A percentile compares a stretch with the other conserved stretches of the same genome.
phyloP scores from a whole-genome alignment of 2,888 invertebrate species.

The Linyphia triangularis region DNA sequence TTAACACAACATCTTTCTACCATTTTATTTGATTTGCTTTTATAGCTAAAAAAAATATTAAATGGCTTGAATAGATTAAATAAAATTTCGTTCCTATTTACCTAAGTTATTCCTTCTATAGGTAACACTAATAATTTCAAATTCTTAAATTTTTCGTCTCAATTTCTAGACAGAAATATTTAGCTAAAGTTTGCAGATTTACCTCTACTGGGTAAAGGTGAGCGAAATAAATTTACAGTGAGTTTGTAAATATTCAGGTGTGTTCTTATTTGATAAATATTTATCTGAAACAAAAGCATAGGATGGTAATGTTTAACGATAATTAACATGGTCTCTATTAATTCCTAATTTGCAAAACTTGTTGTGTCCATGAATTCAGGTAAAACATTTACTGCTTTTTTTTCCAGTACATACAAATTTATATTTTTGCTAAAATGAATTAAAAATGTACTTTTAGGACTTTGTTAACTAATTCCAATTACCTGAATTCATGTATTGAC shows the following conservation, averaged over 20 bases:
- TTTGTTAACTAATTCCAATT: background rate
- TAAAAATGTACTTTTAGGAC: too few relatives aligned
- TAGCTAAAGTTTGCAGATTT: too few relatives aligned
- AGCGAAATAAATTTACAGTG: conserved; percentile 39
- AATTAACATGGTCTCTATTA: background rate
- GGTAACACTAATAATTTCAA: too few relatives aligned
- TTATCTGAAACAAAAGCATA: conserved; percentile 26
- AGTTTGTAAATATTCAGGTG: conserved; percentile 54
- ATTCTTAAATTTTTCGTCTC: too few relatives aligned
- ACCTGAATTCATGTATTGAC: background rate
- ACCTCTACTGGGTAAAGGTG: background rate
- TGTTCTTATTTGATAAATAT: conserved; percentile 53
- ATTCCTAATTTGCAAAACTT: conserved; percentile 17
- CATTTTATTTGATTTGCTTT: too few relatives aligned
- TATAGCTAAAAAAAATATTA: too few relatives aligned
- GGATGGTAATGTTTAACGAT: conserved; percentile 5
- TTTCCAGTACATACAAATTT: background rate
- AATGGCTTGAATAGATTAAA: too few relatives aligned
- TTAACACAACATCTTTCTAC: too few relatives aligned
- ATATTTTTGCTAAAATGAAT: too few relatives aligned
- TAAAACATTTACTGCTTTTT: background rate
- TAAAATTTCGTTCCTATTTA: too few relatives aligned
- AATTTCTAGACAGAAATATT: too few relatives aligned
- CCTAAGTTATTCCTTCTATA: too few relatives aligned
- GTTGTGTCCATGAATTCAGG: background rate